Base-by-base conservation (phyloP, 1,140 invertebrate genomes). In the Drosophila bifasciata region DNA sequence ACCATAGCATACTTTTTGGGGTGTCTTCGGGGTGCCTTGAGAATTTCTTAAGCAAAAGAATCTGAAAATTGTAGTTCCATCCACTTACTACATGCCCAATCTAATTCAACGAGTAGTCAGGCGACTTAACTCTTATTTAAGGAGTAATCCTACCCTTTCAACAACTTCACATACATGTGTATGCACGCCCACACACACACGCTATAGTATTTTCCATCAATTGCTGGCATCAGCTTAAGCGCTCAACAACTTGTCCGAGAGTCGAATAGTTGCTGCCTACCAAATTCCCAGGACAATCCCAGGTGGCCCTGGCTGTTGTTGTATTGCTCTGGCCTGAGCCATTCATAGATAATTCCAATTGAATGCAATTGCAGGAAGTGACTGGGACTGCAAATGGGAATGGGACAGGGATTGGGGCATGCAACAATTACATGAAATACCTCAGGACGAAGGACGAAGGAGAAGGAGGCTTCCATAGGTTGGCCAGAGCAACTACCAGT, bases 271-370 rank as follows among this genome's bases (percentile, higher is more conserved):
- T 13, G 32, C 32, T 36, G 32, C 50, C 50, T 50, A 56, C 43
- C 68, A 46, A 49, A 68, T 68, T 36, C 62, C 64, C 64, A 40
- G 43, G 40, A 15, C 63, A 56, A 66, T 66, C 62, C 62, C 41
- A 55, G 21, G 48, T 45, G 32, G n/a, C n/a, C 28, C 57, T 6
- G 11, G n/a, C n/a, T 32, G 43, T 21, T 23, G 19, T 15, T 46
- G n/a, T 43, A 63, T 64, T 23, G 44, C 17, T 66, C 48, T 55
- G 32, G 43, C 41, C 41, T 55, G 19, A 23, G 15, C 63, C 49
- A 68, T 69, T 67, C 63, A 68, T 66, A 68, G 66, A 69, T 69
- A 69, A 68, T 69, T 69, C 66, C 66, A 69, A 69, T 69, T 69
- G 66, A 68, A 69, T 68, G 63, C 66, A 69, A 68, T 64, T 19